These are phyloP conservation scores for Isotomurus palustris DNA, from an alignment of 2,888 invertebrate species.

Conservation along the genomic window DNA sequence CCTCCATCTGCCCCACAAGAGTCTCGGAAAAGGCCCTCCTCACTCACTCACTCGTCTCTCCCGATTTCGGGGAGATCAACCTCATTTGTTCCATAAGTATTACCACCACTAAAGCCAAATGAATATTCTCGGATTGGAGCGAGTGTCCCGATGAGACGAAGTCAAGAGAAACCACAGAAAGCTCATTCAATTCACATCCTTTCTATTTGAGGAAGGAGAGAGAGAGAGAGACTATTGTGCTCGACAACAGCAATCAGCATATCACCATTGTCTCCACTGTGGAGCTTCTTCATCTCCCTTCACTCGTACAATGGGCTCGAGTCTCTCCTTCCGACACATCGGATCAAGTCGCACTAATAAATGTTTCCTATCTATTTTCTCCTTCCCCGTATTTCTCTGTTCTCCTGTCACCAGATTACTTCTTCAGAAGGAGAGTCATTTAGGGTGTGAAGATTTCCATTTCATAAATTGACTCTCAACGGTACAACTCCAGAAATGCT, in stretches of 20 bases:
- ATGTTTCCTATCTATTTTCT: slow-evolving; percentile 16
- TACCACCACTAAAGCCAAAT: too few species aligned
- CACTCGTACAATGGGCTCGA: slow-evolving; percentile 5
- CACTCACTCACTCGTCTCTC: too few species aligned
- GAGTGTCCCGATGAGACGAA: neutral
- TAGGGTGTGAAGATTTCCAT: too few species aligned
- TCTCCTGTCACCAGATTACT: neutral
- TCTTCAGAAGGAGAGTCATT: too few species aligned
- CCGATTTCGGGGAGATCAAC: slow-evolving; percentile 3
- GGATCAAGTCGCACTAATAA: slow-evolving; percentile 11
- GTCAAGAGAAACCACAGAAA: neutral
- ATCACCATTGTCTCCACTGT: slow-evolving; percentile 15
- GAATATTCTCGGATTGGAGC: neutral
- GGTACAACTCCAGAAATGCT: too few species aligned
- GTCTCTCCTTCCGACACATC: neutral
- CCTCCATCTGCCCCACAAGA: neutral
- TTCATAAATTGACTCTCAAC: too few species aligned
- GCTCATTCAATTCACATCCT: neutral
- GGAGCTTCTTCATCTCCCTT: slow-evolving; percentile 14
- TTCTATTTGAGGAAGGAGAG: too few species aligned
- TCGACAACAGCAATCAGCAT: slow-evolving; percentile 12
- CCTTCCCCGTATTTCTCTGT: slow-evolving; percentile 4
- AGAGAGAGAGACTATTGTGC: neutral
- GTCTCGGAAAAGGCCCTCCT: slow-evolving; percentile 3
- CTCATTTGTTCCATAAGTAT: slow-evolving; percentile 17